Evolutionary conservation across 1,140 invertebrate genomes (phyloP), one percentile per base, ranked within the genome.

Genomic region (Aphelenchoides avenae): DNA sequence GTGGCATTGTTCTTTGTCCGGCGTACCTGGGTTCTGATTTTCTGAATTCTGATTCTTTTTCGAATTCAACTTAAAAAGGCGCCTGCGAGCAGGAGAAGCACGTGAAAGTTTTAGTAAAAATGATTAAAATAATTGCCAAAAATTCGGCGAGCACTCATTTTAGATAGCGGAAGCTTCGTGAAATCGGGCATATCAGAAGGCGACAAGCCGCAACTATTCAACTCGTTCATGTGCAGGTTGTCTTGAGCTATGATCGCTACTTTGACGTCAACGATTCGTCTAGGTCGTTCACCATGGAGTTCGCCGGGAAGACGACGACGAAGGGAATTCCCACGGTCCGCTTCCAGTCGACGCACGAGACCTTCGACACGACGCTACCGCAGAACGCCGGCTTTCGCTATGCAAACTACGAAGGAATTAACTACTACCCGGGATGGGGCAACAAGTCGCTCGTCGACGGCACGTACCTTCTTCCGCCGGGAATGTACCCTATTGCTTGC

Each of bases 401-500:
- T 50, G 15, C 27, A 34, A 69, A 69, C 37, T 24, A 36, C 0
- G 66, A 69, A 48, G 52, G 51, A 5, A 43, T 54, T 15, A 66
- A 69, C 42, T 69, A 69, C 50, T 71, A 42, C 31, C 60, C 67
- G 4, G 18, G 71, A 5, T 69, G 66, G 66, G 66, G 66, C n/a
- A 27, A 34, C 9, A 70, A 68, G 46, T 50, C 66, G 3, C 27
- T 24, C 31, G 31, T 68, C 37, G 57, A 69, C 27, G 67, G 41
- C 7, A 69, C 66, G 9, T 66, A 70, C 39, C 41, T 59, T 3
- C 26, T 69, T 3, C 66, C 66, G 18, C 66, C 66, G 6, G 66
- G 68, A 4, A 34, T 71, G 26, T 70, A 56, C 36, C 66, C 66
- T 0, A 30, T 69, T 1, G 61, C 46, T 20, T 66, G 64, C 33